Base-by-base conservation (phyloP, 2,888 invertebrate species). In the Eilema sororculum region DNA sequence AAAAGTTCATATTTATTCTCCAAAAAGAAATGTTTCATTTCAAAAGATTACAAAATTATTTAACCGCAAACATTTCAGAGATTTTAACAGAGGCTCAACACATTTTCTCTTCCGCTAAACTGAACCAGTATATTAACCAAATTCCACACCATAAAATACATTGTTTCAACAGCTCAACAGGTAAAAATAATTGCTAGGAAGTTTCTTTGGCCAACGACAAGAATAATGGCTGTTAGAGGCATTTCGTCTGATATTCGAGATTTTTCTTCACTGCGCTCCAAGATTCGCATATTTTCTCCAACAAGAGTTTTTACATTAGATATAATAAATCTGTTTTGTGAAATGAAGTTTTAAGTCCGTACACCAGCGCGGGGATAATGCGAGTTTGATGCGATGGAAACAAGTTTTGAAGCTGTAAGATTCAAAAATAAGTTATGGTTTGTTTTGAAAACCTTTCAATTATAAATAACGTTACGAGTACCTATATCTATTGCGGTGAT, bases 111-210 rank as follows among this genome's bases (percentile, higher is more conserved):
- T 87, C 83, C 86, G 82, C 82, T 84, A 86, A 84, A 87, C 86
- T 87, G 84, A 84, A 76, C 82, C 74, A 75, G 77, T 73, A 87
- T 87, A 88, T 87, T 87, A 84, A 87, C 85, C 82, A 82, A 88
- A 89, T 88, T 89, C 86, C 85, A 75, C 77, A 81, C 83, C 78
- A 84, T 88, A 85, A 88, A 86, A 78, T 84, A 81, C 84, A 84
- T 85, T 87, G 84, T 86, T 86, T 83, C 82, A 75, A 78, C 81
- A 80, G 84, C 79, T 89, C 90, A 90, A 90, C 90, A 90, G 89
- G 90, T 90, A 88, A 90, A 89, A 89, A 88, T 89, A 86, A 89
- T 87, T 84, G 83, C 81, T 75, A 76, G 72, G 80, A 83, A 79
- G 81, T 78, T 79, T 75, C 73, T 78, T 76, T 77, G 76, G 76